phyloP scores from a whole-genome alignment of 2,888 invertebrate genomes.

The Smittia sp. region DNA sequence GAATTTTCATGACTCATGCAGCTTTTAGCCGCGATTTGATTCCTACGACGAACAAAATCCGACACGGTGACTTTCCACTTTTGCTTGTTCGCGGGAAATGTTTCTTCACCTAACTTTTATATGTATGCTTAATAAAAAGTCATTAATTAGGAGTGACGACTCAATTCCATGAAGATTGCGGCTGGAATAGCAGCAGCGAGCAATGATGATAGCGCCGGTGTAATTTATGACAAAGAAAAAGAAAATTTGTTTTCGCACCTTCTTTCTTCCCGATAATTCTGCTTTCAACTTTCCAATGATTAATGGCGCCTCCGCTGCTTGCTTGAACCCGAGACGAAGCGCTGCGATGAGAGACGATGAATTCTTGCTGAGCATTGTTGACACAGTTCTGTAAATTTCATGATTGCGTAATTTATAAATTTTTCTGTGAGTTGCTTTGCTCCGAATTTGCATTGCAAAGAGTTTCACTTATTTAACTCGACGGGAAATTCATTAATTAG shows the following conservation, averaged over 20 bases:
- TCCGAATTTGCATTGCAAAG: no score
- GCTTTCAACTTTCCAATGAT: conserved; percentile 7
- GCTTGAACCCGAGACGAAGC: no score
- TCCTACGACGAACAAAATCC: background rate
- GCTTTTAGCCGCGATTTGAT: no score
- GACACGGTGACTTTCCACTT: background rate
- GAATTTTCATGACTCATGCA: background rate
- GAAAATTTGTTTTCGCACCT: conserved; percentile 8
- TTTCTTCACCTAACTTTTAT: background rate
- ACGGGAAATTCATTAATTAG: no score
- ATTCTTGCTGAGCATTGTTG: no score
- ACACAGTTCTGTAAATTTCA: no score
- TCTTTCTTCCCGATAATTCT: conserved; percentile 5
- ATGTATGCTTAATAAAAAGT: background rate
- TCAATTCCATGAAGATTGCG: background rate
- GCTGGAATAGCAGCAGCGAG: background rate
- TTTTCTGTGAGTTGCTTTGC: no score
- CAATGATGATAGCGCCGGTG: background rate
- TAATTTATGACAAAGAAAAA: conserved; percentile 22
- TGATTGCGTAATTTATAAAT: no score
- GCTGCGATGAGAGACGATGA: no score
- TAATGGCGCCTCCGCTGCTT: background rate
- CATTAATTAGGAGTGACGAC: conserved; percentile 21
- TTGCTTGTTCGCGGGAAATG: background rate
- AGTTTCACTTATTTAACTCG: no score